Conservation (phyloP, 2,888 invertebrate genomes). For the Eumerus sabulonum region DNA sequence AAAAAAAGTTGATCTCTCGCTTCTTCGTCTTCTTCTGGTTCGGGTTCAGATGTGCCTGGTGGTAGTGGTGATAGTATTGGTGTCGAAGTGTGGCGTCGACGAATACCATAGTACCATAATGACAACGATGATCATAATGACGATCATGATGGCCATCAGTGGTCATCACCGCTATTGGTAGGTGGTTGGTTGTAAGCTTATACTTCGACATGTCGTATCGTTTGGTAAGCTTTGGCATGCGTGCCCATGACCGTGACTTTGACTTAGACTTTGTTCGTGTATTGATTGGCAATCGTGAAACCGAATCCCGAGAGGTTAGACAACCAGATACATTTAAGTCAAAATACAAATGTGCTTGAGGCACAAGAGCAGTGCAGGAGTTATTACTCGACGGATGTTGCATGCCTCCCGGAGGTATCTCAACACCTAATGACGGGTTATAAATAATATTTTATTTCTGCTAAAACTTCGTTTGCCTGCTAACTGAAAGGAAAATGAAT, state of each 20-base stretch:
- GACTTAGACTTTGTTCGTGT: slow-evolving; percentile 7
- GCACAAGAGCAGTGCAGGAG: no score
- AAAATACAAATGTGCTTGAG: no score
- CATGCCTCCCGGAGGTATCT: slow-evolving; percentile 15
- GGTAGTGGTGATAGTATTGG: slow-evolving; percentile 17
- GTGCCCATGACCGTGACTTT: slow-evolving; percentile 52
- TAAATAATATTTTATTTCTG: slow-evolving; percentile 44
- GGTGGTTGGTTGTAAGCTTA: slow-evolving; percentile 49
- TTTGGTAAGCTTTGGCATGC: slow-evolving; percentile 34
- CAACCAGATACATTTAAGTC: no score
- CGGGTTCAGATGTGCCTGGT: slow-evolving; percentile 24
- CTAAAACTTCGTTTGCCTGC: slow-evolving; percentile 19
- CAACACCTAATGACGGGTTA: slow-evolving; percentile 50
- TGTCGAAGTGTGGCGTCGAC: no score
- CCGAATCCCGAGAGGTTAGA: no score
- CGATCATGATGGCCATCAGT: no score
- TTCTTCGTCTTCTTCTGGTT: not conserved
- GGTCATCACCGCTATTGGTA: slow-evolving; percentile 48
- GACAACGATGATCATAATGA: no score
- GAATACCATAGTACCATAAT: no score
- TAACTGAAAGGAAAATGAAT: slow-evolving; percentile 38
- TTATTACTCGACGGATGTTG: slow-evolving; percentile 27
- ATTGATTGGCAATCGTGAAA: not conserved
- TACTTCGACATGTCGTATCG: not conserved
- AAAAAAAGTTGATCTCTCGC: slow-evolving; percentile 26